phyloP scores from a whole-genome alignment of 2,797 vertebrate species.

The Sciaenops ocellatus region DNA sequence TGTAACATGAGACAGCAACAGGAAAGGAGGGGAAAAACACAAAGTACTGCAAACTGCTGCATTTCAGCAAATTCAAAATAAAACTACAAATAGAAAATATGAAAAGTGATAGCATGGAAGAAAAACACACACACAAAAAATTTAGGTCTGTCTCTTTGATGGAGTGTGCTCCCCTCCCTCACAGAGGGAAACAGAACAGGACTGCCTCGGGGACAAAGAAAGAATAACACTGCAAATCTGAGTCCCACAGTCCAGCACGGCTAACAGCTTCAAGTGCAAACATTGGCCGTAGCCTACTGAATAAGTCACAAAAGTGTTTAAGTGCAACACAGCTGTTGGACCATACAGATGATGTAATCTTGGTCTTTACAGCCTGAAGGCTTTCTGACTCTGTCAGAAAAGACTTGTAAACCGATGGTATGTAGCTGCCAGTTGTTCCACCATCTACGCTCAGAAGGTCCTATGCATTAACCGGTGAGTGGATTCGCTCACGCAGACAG shows the following conservation, averaged over 20 bases:
- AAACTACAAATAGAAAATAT: constrained; percentile 19
- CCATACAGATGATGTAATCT: constrained; percentile 39
- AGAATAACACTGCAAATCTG: constrained; percentile 54
- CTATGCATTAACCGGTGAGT: background rate
- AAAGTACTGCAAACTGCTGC: constrained; percentile 41
- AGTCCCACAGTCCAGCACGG: constrained; percentile 50
- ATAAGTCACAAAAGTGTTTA: constrained; percentile 70
- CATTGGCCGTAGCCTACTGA: constrained; percentile 50
- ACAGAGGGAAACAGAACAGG: constrained; percentile 78
- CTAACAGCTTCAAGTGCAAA: constrained; percentile 77
- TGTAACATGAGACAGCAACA: constrained; percentile 34
- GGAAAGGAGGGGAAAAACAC: background rate
- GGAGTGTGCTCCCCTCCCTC: constrained; percentile 75
- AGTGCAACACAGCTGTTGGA: constrained; percentile 76
- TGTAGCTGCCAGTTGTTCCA: constrained; percentile 73
- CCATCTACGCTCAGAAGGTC: constrained; percentile 21
- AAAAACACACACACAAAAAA: constrained; percentile 9
- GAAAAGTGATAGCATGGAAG: constrained; percentile 9
- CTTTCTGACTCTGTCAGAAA: constrained; percentile 24
- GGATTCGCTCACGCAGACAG: constrained; percentile 56
- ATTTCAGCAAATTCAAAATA: constrained; percentile 42
- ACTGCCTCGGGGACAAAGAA: constrained; percentile 57
- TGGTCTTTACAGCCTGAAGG: constrained; percentile 16
- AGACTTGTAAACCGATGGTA: constrained; percentile 59
- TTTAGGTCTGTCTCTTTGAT: constrained; percentile 25